phyloP scores from a whole-genome alignment of 2,888 invertebrate genomes.

The Mystacides longicornis region DNA sequence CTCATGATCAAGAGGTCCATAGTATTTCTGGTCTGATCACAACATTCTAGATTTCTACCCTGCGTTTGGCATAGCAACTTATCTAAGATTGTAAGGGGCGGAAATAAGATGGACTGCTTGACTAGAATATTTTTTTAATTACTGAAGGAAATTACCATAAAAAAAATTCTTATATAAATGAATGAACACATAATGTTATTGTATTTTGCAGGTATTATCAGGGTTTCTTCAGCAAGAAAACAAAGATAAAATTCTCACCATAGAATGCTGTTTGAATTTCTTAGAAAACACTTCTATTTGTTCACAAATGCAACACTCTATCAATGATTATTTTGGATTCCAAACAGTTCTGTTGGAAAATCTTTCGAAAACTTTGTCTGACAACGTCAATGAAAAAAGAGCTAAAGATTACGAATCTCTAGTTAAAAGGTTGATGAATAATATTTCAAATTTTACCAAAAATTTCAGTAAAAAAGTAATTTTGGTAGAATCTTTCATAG shows the following conservation, averaged over 20 bases:
- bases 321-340: slow-evolving; percentile 17
- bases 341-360: slow-evolving; percentile 9
- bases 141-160: too few relatives aligned
- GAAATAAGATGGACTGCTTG: too few relatives aligned
- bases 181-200: not conserved
- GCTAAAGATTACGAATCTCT: slow-evolving; percentile 2
- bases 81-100: too few relatives aligned
- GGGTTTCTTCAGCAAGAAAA: slow-evolving; percentile 6
- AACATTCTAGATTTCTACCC: too few relatives aligned
- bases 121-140: too few relatives aligned
- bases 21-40: too few relatives aligned
- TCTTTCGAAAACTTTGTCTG: not conserved
- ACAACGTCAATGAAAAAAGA: not conserved
- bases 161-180: too few relatives aligned
- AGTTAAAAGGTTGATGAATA: slow-evolving; percentile 12
- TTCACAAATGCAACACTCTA: slow-evolving; percentile 18
- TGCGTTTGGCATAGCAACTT: too few relatives aligned
- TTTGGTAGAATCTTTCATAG: slow-evolving; percentile 17
- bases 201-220: slow-evolving; percentile 16
- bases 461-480: slow-evolving; percentile 19
- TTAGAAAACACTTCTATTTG: slow-evolving; percentile 18
- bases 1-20: too few relatives aligned
- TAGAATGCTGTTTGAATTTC: slow-evolving; percentile 18
- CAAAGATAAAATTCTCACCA: slow-evolving; percentile 11
- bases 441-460: slow-evolving; percentile 17